These are phyloP conservation scores for Tragopan temminckii DNA, from an alignment of 2,797 vertebrate genomes.

Conservation along the genomic window DNA sequence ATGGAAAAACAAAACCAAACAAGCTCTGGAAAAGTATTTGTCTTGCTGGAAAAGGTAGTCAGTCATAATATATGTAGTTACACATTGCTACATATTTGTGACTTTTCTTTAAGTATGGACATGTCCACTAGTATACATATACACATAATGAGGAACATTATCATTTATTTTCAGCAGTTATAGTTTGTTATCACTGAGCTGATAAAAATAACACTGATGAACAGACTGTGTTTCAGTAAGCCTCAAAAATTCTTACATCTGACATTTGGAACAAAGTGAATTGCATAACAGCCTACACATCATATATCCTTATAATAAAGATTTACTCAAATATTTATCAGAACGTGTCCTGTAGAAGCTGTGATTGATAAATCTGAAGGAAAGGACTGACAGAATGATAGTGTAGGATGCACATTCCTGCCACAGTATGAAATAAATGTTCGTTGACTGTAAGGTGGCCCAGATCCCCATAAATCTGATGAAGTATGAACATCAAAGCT, in stretches of 20 bases:
- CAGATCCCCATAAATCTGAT: background rate
- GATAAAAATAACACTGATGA: background rate
- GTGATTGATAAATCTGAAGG: background rate
- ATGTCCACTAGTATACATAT: fast-evolving
- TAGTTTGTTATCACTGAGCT: background rate
- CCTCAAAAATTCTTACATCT: fast-evolving
- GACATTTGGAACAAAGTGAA: background rate
- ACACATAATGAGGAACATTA: background rate
- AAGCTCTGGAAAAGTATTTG: background rate
- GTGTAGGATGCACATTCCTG: background rate
- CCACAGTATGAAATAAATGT: background rate
- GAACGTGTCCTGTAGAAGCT: background rate
- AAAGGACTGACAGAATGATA: background rate
- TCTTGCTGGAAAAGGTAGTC: background rate
- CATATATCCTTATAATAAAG: background rate
- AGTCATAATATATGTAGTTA: background rate
- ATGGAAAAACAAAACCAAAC: background rate
- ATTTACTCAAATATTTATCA: background rate
- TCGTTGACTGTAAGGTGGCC: background rate
- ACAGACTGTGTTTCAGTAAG: background rate
- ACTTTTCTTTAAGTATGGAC: background rate
- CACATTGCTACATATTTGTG: background rate
- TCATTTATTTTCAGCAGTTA: background rate
- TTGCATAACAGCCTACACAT: background rate
- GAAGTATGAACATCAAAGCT: background rate